A percentile compares a stretch with the other conserved stretches of the same genome.
These are phyloP conservation scores for Omphaloscelis lunosa DNA, from an alignment of 2,888 invertebrate genomes.

Conservation along the genomic window DNA sequence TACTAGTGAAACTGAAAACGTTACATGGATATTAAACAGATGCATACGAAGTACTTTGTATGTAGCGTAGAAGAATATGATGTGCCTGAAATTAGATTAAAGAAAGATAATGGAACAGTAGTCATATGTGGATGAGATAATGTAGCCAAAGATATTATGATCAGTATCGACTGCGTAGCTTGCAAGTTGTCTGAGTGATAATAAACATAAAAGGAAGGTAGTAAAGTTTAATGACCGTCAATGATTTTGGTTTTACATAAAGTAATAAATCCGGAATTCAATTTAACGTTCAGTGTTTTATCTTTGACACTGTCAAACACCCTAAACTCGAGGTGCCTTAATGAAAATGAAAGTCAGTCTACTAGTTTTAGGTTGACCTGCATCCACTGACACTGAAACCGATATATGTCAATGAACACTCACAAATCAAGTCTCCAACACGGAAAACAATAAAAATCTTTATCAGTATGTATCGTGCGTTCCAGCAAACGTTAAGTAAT, in stretches of 20 bases:
- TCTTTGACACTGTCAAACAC: background rate
- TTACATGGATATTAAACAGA: slow-evolving; percentile 59
- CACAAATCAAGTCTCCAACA: slow-evolving; percentile 11
- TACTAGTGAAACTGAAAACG: slow-evolving; percentile 83
- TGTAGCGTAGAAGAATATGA: slow-evolving; percentile 11
- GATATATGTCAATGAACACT: slow-evolving; percentile 1
- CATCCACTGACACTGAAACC: slow-evolving; percentile 1
- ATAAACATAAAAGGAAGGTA: slow-evolving; percentile 19
- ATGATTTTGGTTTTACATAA: slow-evolving; percentile 33
- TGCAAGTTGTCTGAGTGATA: slow-evolving; percentile 8
- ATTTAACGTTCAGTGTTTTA: slow-evolving; percentile 17
- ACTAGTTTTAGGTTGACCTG: background rate
- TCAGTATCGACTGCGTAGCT: slow-evolving; percentile 20
- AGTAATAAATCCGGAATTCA: slow-evolving; percentile 27
- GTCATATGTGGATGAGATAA: background rate
- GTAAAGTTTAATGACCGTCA: slow-evolving; percentile 25
- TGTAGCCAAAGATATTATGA: slow-evolving; percentile 17
- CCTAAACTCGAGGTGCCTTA: background rate
- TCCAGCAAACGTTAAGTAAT: slow-evolving; percentile 57
- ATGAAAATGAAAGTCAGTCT: background rate
- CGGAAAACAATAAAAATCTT: slow-evolving; percentile 32
- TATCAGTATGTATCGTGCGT: slow-evolving; percentile 33
- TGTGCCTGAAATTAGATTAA: slow-evolving; percentile 38
- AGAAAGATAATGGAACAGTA: background rate
- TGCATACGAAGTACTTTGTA: slow-evolving; percentile 36